A percentile compares a stretch with the other conserved stretches of the same genome.
phyloP scores from a whole-genome alignment of 2,888 invertebrate species.

The Aelia acuminata region DNA sequence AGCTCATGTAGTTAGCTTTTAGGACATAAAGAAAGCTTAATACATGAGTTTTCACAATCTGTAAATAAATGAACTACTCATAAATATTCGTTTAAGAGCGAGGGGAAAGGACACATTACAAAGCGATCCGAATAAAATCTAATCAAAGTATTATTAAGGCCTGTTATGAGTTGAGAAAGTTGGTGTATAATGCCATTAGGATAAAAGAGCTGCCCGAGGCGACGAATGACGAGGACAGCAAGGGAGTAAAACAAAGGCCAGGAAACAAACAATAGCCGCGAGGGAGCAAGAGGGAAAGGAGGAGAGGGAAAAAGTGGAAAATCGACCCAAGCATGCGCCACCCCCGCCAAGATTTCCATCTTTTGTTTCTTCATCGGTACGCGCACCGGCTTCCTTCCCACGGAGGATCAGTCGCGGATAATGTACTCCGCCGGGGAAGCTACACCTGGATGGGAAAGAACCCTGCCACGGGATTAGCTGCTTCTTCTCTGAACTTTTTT shows the following conservation, averaged over 20 bases:
- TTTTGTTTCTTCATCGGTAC: conserved; percentile 57
- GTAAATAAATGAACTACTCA: too few species aligned
- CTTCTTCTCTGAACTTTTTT: not conserved
- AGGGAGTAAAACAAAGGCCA: conserved; percentile 47
- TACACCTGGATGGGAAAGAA: not conserved
- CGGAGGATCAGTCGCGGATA: conserved; percentile 14
- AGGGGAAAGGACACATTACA: not conserved
- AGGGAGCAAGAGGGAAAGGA: conserved; percentile 18
- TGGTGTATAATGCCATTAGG: not conserved
- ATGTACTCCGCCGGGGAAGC: not conserved
- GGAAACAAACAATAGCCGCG: conserved; percentile 36
- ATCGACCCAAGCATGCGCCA: conserved; percentile 60
- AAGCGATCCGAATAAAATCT: not conserved
- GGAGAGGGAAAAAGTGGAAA: conserved; percentile 44
- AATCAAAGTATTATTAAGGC: not conserved
- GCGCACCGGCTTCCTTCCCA: conserved; percentile 31
- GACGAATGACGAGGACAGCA: conserved; percentile 20
- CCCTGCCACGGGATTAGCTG: not conserved
- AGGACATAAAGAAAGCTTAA: too few species aligned
- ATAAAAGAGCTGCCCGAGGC: not conserved
- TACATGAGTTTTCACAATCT: too few species aligned
- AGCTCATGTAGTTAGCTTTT: too few species aligned
- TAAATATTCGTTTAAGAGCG: too few species aligned
- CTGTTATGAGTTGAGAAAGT: not conserved
- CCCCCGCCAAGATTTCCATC: conserved; percentile 55